Evolutionary conservation across 2,113 vertebrate species (phyloP).

Genomic region (Microcebus lehilahytsara): DNA sequence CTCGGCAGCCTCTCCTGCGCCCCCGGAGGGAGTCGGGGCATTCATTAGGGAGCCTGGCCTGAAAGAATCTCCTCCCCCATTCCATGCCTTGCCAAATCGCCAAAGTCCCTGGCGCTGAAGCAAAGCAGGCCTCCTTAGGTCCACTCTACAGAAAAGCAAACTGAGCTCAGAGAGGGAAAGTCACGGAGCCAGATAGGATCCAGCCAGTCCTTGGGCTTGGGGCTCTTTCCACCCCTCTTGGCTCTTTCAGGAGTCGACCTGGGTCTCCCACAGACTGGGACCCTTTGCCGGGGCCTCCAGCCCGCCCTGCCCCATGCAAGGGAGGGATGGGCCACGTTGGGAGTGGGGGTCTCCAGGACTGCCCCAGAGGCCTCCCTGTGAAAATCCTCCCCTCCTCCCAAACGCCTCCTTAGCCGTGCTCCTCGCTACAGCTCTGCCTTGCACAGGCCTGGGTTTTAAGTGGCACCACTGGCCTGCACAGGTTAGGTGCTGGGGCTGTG

Average conservation of each 20-base stretch:
- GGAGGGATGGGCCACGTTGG: background rate
- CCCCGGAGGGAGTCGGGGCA: background rate
- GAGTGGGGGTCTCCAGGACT: background rate
- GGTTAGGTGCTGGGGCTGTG: rapidly evolving
- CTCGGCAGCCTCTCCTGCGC: background rate
- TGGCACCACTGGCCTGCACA: too few relatives aligned
- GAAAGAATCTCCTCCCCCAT: background rate
- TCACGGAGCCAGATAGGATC: background rate
- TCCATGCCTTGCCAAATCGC: background rate
- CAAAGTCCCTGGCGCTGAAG: background rate
- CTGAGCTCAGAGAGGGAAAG: background rate
- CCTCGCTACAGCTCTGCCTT: background rate
- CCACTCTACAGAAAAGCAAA: background rate
- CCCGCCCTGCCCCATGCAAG: too few relatives aligned
- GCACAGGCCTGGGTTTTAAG: background rate
- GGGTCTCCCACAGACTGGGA: background rate
- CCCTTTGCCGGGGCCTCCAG: background rate
- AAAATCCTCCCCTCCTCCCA: background rate
- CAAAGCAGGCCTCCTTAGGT: background rate
- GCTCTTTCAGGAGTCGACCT: background rate
- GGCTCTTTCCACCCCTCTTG: background rate
- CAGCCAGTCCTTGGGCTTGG: background rate
- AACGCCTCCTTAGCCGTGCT: background rate
- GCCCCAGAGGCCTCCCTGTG: background rate
- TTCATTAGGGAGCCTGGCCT: background rate